Percentiles rank a stretch among this genome's conserved stretches.
phyloP scores from a whole-genome alignment of 1,140 invertebrate genomes.

The Drosophila orosa region DNA sequence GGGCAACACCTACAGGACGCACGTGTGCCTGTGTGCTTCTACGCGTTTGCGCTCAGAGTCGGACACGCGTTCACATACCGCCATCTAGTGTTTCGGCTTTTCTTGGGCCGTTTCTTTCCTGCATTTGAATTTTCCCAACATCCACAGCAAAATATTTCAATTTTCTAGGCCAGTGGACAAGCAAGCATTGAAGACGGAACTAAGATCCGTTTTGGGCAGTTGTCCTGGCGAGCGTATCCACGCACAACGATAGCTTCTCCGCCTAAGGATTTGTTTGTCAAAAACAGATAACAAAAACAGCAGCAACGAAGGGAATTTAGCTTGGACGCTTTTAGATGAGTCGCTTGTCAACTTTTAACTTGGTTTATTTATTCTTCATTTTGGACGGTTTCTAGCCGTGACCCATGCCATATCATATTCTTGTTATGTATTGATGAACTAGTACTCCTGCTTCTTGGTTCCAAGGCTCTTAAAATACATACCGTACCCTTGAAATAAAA shows the following conservation, averaged over 20 bases:
- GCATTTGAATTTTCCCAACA: slow-evolving; percentile 26
- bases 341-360: slow-evolving; percentile 65
- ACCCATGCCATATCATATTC: not conserved
- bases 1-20: slow-evolving; percentile 77
- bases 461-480: not conserved
- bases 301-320: slow-evolving; percentile 29
- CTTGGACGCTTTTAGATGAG: slow-evolving; percentile 36
- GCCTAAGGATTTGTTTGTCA: slow-evolving; percentile 80
- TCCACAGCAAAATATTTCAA: slow-evolving; percentile 73
- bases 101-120: slow-evolving; percentile 7
- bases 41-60: slow-evolving; percentile 22
- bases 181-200: slow-evolving; percentile 44
- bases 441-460: not conserved
- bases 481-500: not conserved
- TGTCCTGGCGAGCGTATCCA: slow-evolving; percentile 79
- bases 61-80: slow-evolving; percentile 62
- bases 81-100: slow-evolving; percentile 7
- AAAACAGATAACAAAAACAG: slow-evolving; percentile 68
- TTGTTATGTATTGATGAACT: slow-evolving; percentile 55
- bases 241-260: slow-evolving; percentile 69
- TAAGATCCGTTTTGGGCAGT: slow-evolving; percentile 52
- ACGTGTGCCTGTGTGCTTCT: slow-evolving; percentile 41
- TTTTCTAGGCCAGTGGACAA: slow-evolving; percentile 78
- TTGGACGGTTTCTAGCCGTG: slow-evolving; percentile 7
- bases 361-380: slow-evolving; percentile 69